Percentiles rank a stretch among this genome's conserved stretches.
Conservation (phyloP, 2,797 vertebrate species). For the Pangasius macronema region DNA sequence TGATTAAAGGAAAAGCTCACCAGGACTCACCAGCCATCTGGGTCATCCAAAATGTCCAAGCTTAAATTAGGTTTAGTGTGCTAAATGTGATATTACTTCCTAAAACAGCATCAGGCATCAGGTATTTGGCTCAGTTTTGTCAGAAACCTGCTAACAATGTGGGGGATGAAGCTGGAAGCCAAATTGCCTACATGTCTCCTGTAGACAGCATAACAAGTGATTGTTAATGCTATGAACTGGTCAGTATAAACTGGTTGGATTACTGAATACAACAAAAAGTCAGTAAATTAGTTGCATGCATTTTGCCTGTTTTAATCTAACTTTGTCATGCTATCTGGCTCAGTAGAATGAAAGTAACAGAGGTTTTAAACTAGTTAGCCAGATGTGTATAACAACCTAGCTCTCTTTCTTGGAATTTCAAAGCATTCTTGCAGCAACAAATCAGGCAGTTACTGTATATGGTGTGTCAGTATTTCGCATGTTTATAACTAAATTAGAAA, state of each 20-base stretch:
- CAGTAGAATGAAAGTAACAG: neutral
- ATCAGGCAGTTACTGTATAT: neutral
- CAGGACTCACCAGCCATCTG: slow-evolving; percentile 14
- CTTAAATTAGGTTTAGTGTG: slow-evolving; percentile 5
- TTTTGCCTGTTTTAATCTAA: neutral
- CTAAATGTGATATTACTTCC: neutral
- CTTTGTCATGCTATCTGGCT: neutral
- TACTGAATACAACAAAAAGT: neutral
- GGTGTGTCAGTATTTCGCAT: neutral
- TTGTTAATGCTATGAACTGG: neutral
- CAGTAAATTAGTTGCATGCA: neutral
- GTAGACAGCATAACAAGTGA: neutral
- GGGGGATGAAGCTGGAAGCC: neutral
- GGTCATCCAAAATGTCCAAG: slow-evolving; percentile 8
- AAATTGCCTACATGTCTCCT: neutral
- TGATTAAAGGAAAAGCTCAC: slow-evolving; percentile 35
- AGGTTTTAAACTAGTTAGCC: neutral
- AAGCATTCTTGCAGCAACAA: neutral
- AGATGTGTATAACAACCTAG: neutral
- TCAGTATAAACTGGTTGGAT: neutral
- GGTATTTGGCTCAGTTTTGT: neutral
- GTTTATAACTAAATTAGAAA: neutral
- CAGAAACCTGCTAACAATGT: slow-evolving; percentile 6
- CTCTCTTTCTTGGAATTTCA: neutral
- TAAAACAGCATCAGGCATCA: neutral